Base-by-base conservation (phyloP, 2,888 invertebrate genomes). In the Amblyjoppa fuscipennis region DNA sequence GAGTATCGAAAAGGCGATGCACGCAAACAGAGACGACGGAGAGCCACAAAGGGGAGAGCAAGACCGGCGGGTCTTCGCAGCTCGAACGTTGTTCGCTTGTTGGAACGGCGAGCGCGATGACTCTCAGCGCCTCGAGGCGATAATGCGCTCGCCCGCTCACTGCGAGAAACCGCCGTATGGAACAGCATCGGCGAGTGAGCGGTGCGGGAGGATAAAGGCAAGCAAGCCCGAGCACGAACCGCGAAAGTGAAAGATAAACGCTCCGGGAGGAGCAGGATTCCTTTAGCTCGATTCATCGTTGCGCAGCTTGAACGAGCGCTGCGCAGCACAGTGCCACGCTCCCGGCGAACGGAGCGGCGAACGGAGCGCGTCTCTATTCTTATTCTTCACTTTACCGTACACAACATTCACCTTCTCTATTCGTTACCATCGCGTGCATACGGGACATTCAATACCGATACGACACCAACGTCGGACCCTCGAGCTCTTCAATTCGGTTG, bases 191-290 rank as follows among this genome's bases (percentile, higher is more conserved):
- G 20, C 11, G 20, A 3, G 20, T 34, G 59, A 45, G 31, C 25
- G 25, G 31, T 25, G 49, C 56, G 38, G 31, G 66, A 68, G 83
- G 74, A 87, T 83, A 84, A 83, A 84, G 71, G 71, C 83, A 34
- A 71, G 71, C 68, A 68, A 73, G 80, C 83, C 70, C 28, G 78
- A 53, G 69, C 56, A 45, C 78, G 61, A 71, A 75, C 71, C 71
- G 83, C 81, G 89, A 89, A 83, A 88, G 87, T 84, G 89, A 88
- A 87, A 87, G 88, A 89, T 87, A 85, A 87, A 88, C 88, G 88
- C 86, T 88, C 61, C 79, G 79, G 83, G 87, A 83, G 84, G 78
- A 86, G 71, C 81, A 69, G 74, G 77, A 88, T 88, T 88, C 88
- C 87, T 85, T 81, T 81, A 45, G 81, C 81, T 83, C 87, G 87